phyloP scores from a whole-genome alignment of 1,140 invertebrate species.

The Musca vetustissima region DNA sequence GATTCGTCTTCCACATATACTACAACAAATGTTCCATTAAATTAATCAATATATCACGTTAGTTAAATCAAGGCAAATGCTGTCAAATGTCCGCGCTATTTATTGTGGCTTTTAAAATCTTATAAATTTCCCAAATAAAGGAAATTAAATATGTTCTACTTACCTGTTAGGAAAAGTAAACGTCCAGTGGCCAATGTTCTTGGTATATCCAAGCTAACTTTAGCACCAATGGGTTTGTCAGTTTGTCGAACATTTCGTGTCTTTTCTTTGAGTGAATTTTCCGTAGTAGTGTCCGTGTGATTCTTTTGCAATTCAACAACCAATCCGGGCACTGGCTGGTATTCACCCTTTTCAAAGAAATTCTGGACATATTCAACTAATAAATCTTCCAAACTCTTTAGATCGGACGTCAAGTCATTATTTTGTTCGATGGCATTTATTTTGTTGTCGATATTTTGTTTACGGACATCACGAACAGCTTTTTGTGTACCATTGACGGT shows the following conservation, averaged over 20 bases:
- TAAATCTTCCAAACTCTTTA: slow-evolving; percentile 42
- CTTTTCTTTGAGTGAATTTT: not conserved
- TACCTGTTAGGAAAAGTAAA: slow-evolving; percentile 60
- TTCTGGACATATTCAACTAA: slow-evolving; percentile 46
- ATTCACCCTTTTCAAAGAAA: slow-evolving; percentile 47
- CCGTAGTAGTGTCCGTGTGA: slow-evolving; percentile 22
- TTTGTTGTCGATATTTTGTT: not conserved
- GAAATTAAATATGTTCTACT: not conserved
- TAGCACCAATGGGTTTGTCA: slow-evolving; percentile 33
- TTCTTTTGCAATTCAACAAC: slow-evolving; percentile 45
- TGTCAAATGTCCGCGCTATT: too few relatives aligned
- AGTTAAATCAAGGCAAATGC: too few relatives aligned
- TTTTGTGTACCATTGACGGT: not conserved
- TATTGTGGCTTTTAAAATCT: too few relatives aligned
- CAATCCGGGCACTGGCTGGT: slow-evolving; percentile 44
- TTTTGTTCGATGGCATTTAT: not conserved
- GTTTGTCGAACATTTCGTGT: slow-evolving; percentile 10
- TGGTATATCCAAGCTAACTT: slow-evolving; percentile 43
- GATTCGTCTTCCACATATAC: too few relatives aligned
- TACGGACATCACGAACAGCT: not conserved
- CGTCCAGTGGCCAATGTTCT: slow-evolving; percentile 59
- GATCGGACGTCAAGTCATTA: slow-evolving; percentile 27
- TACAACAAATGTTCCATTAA: too few relatives aligned
- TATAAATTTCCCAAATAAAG: too few relatives aligned
- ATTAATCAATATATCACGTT: too few relatives aligned